Percentiles rank a stretch among this genome's conserved stretches.
These are phyloP conservation scores for Cephus pygmeus DNA, from an alignment of 2,888 invertebrate species.

Conservation along the genomic window DNA sequence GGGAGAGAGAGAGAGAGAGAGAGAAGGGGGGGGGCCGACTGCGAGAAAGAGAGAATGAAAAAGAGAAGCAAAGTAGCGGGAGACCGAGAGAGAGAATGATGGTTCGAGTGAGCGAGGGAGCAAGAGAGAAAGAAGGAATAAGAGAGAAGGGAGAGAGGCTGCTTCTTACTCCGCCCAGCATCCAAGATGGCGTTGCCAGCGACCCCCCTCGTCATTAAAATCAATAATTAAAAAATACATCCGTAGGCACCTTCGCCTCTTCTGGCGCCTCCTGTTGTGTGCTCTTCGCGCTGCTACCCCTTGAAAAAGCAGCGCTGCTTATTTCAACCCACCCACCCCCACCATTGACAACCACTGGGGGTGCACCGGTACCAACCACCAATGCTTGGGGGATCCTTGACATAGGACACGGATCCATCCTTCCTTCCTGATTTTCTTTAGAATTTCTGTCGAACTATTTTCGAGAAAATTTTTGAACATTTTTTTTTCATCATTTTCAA, in stretches of 20 bases:
- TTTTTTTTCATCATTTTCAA: not conserved
- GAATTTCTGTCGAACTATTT: not conserved
- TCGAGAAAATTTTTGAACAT: not conserved
- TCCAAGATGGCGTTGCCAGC: slow-evolving; percentile 66
- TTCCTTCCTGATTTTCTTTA: not conserved
- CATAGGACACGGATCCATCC: not conserved
- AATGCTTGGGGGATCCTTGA: not conserved
- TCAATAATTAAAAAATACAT: slow-evolving; percentile 67
- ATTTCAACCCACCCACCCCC: not conserved
- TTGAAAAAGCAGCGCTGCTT: not conserved
- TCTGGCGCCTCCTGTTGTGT: slow-evolving; percentile 60
- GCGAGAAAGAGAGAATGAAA: slow-evolving; percentile 16
- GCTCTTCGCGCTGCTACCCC: not conserved
- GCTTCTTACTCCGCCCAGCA: slow-evolving; percentile 66
- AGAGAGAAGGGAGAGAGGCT: slow-evolving; percentile 37
- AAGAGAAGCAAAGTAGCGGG: slow-evolving; percentile 15
- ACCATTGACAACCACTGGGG: slow-evolving; percentile 39
- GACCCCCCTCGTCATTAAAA: slow-evolving; percentile 66
- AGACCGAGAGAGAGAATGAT: slow-evolving; percentile 13
- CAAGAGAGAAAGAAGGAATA: slow-evolving; percentile 27
- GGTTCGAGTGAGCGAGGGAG: slow-evolving; percentile 2
- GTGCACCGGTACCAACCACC: not conserved
- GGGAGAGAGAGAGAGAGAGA: slow-evolving; percentile 15
- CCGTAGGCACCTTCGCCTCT: slow-evolving; percentile 63
- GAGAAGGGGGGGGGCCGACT: slow-evolving; percentile 18